Evolutionary conservation across 2,797 vertebrate genomes (phyloP), one percentile per base, ranked within the genome.

Genomic region (Semaprochilodus insignis): DNA sequence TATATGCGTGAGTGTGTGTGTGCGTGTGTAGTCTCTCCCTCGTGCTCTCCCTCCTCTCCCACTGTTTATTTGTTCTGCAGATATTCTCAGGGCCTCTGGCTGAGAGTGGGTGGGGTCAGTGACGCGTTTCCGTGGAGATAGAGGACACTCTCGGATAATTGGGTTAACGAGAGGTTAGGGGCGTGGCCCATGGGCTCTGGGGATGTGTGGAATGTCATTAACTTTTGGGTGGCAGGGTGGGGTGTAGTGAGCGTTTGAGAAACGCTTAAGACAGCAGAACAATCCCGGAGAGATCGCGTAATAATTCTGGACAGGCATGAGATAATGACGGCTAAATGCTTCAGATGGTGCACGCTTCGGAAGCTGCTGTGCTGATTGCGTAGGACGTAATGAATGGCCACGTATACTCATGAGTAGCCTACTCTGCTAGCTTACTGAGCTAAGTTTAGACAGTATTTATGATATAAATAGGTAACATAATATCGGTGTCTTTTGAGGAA

Each of bases 11-110:
- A 73, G 80, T 77, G 65, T 89, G 90, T 81, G 70, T 73, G 70
- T 63, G 76, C 34, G 19, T 77, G 69, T 23, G 74, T 79, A 48
- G 55, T 83, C 23, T 81, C 79, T 77, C 36, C 63, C 34, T 36
- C 89, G 89, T 84, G 52, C 66, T 80, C 69, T 85, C 59, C 21
- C 54, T 77, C 54, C 67, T 73, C 59, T 72, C 34, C 90, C 88
- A 86, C 90, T 92, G 91, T 91, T 90, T 90, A 87, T 87, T 87
- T 90, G 85, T 88, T 62, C 88, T 90, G 88, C 93, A 84, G 94
- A 94, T 94, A 91, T 95, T 94, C 92, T 91, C 71, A 81, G 27
- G 75, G 77, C 67, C 72, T 83, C 65, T 83, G 44, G 74, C 72
- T 81, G 34, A 55, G 77, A 78, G 63, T 34, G 54, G 77, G 25